Percentiles rank a stretch among this genome's conserved stretches.
Evolutionary conservation across 1,140 invertebrate genomes (phyloP).

Genomic region (Globodera rostochiensis): DNA sequence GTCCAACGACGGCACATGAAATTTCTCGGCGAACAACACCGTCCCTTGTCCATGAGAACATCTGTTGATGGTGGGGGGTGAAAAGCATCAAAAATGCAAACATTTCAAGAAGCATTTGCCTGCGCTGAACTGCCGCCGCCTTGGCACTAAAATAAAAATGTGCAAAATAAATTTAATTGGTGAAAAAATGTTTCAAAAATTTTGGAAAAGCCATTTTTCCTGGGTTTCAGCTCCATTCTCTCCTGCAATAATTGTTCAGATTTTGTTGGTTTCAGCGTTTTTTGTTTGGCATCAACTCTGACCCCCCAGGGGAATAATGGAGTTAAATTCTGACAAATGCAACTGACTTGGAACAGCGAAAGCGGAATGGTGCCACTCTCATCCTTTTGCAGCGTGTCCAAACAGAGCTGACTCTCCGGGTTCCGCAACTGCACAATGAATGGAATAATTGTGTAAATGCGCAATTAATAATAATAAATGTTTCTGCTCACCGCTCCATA

Average conservation of each 20-base stretch:
- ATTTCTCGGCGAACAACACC: conserved; percentile 54
- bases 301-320: not conserved
- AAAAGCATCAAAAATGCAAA: conserved; percentile 12
- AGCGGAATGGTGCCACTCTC: conserved; percentile 55
- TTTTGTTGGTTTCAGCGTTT: too few relatives aligned
- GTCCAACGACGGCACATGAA: conserved; percentile 49
- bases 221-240: not conserved
- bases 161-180: not conserved
- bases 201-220: not conserved
- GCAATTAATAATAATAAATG: conserved; percentile 5
- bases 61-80: conserved; percentile 19
- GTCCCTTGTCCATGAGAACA: conserved; percentile 60
- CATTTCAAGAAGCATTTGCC: conserved; percentile 27
- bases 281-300: not conserved
- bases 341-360: conserved; percentile 43
- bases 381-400: conserved; percentile 63
- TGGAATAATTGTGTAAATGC: not conserved
- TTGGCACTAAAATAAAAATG: conserved; percentile 47
- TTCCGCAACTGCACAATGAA: conserved; percentile 48
- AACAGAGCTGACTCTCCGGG: conserved; percentile 50
- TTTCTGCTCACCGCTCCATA: conserved; percentile 74
- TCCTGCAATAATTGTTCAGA: not conserved
- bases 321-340: not conserved
- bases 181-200: not conserved
- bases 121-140: conserved; percentile 59